Conservation (phyloP, 2,797 vertebrate species). For the Mionectes olivaceus region DNA sequence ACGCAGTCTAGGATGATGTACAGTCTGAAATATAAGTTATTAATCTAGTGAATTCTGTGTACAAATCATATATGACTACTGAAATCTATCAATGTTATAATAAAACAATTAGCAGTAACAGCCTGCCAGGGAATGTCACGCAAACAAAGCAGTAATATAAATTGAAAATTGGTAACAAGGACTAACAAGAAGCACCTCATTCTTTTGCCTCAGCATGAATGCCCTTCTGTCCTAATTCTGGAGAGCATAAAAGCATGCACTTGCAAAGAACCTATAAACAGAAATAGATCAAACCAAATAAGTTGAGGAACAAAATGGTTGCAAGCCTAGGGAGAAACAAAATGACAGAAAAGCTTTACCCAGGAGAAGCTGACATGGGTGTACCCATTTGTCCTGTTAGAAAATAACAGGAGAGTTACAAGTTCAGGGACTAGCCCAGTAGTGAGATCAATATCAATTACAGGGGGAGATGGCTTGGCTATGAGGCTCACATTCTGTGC, state of each 20-base stretch:
- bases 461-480: background rate
- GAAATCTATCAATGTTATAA: background rate
- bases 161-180: background rate
- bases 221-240: background rate
- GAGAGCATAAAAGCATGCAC: background rate
- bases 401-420: background rate
- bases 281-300: constrained; percentile 15
- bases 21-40: background rate
- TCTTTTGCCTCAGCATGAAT: background rate
- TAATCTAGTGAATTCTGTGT: background rate
- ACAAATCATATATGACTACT: background rate
- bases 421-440: background rate
- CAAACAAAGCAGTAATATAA: background rate
- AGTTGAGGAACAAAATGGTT: background rate
- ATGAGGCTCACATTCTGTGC: background rate
- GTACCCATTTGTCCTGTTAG: background rate
- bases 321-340: background rate
- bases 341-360: background rate
- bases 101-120: background rate
- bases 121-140: background rate
- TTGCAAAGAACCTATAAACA: background rate
- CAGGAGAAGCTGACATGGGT: background rate
- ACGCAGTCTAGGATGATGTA: background rate
- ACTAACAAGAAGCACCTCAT: background rate
- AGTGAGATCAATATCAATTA: constrained; percentile 45